Evolutionary conservation across 2,797 vertebrate species (phyloP), one percentile per base, ranked within the genome.

Genomic region (Myripristis jacobus): DNA sequence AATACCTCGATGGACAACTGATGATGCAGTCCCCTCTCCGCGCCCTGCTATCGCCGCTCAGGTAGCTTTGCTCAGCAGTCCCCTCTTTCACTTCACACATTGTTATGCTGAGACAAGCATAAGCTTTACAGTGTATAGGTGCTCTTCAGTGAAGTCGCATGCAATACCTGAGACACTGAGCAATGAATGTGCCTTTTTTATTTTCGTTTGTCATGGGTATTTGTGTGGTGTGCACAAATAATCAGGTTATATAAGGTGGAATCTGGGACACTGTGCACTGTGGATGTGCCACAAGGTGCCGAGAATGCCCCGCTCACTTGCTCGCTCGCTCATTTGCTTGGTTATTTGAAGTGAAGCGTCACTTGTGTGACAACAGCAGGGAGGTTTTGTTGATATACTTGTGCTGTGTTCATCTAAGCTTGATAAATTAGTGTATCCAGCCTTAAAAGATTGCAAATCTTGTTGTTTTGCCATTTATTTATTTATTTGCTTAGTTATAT

Each of bases 221-320:
- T 86, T 84, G 73, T 77, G 64, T 34, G 12, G 38, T 56, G 72
- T 59, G 66, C 70, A 73, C 83, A 79, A 85, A 85, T 85, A 90
- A 87, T 77, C 63, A 62, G 80, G 73, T 91, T 91, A 79, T 58
- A 13, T 82, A 88, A 91, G 77, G 79, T 34, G 60, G 71, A 88
- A 91, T 89, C 83, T 93, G 87, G 92, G 87, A 84, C 88, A 48
- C 71, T 8, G 77, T 77, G 81, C 87, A 72, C 85, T 59, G 81
- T 69, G 71, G 74, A 79, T 64, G 76, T 63, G 75, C 80, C 85
- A 73, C 82, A 65, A 89, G 89, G 90, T 83, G 87, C 81, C 59
- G 75, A 87, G 80, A 73, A 1, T 29, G 61, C 59, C 70, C 69
- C 29, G 8, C 71, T 44, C n/a, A 4, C 64, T 34, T 2, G 43